A percentile compares a stretch with the other conserved stretches of the same genome.
Conservation (phyloP, 1,140 invertebrate genomes). For the Phocides pigmalion region DNA sequence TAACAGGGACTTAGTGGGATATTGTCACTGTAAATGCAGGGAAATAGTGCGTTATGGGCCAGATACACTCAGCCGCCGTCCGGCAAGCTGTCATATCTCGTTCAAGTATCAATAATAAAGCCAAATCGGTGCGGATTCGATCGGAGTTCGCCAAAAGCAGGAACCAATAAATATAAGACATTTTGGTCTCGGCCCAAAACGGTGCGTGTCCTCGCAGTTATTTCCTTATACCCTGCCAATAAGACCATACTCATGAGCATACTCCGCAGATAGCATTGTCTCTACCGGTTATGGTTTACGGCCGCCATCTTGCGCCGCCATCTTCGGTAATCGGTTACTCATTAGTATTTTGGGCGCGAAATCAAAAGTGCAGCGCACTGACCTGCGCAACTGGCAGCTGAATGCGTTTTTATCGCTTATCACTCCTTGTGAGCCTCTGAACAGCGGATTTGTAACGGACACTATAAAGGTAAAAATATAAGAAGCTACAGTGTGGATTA, state of each 20-base stretch:
- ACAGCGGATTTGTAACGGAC: too few species aligned
- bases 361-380: slow-evolving; percentile 53
- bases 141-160: slow-evolving; percentile 53
- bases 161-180: slow-evolving; percentile 62
- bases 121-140: slow-evolving; percentile 49
- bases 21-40: slow-evolving; percentile 18
- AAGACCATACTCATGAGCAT: slow-evolving; percentile 57
- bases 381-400: slow-evolving; percentile 46
- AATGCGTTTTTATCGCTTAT: slow-evolving; percentile 3
- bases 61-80: slow-evolving; percentile 18
- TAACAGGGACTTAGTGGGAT: not conserved
- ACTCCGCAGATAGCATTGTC: slow-evolving; percentile 56
- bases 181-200: slow-evolving; percentile 55
- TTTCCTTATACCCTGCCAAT: slow-evolving; percentile 65
- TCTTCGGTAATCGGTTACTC: slow-evolving; percentile 56
- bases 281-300: slow-evolving; percentile 41
- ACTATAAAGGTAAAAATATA: too few species aligned
- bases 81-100: slow-evolving; percentile 45
- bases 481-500: too few species aligned
- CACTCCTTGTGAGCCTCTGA: not conserved
- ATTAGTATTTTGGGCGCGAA: slow-evolving; percentile 60
- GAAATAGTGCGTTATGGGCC: not conserved
- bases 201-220: slow-evolving; percentile 53
- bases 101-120: slow-evolving; percentile 55
- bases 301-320: slow-evolving; percentile 52